Percentiles rank a stretch among this genome's conserved stretches.
phyloP scores from a whole-genome alignment of 2,888 invertebrate genomes.

The Agrilus biguttatus region DNA sequence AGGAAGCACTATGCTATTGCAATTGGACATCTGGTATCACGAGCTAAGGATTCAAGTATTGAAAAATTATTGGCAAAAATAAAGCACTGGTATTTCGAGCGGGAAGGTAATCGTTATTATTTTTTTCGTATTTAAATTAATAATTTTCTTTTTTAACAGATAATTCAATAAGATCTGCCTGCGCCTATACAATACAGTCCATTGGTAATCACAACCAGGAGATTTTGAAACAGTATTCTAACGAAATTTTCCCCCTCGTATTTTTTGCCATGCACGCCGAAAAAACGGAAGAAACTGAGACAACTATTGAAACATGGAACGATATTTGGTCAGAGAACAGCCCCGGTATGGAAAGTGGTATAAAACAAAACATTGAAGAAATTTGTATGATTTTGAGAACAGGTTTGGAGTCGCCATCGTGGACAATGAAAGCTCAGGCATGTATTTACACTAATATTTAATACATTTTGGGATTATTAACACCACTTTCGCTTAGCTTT shows the following conservation, averaged over 20 bases:
- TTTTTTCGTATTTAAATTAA: conserved; percentile 2
- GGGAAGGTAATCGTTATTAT: conserved; percentile 36
- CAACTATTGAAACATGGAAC: conserved; percentile 62
- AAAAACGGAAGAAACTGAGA: conserved; percentile 48
- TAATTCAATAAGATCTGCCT: conserved; percentile 56
- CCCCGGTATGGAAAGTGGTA: conserved; percentile 74
- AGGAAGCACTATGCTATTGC: conserved; percentile 73
- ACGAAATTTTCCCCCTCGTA: conserved; percentile 61
- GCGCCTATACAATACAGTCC: conserved; percentile 62
- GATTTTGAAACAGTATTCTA: conserved; percentile 61
- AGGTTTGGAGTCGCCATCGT: conserved; percentile 68
- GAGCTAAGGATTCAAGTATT: conserved; percentile 62
- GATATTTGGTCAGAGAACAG: conserved; percentile 83
- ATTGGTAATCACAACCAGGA: conserved; percentile 75
- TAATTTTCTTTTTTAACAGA: conserved; percentile 34
- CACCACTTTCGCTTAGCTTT: no score
- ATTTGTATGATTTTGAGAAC: conserved; percentile 56
- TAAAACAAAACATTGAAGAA: conserved; percentile 57
- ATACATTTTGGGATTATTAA: not conserved
- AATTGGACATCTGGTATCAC: conserved; percentile 69
- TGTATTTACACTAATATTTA: no score
- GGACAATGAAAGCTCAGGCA: conserved; percentile 75
- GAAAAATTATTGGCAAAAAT: conserved; percentile 49
- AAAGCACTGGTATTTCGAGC: conserved; percentile 50
- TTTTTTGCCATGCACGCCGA: conserved; percentile 86